These are phyloP conservation scores for Astyanax mexicanus DNA, from an alignment of 2,797 vertebrate species.

Conservation along the genomic window DNA sequence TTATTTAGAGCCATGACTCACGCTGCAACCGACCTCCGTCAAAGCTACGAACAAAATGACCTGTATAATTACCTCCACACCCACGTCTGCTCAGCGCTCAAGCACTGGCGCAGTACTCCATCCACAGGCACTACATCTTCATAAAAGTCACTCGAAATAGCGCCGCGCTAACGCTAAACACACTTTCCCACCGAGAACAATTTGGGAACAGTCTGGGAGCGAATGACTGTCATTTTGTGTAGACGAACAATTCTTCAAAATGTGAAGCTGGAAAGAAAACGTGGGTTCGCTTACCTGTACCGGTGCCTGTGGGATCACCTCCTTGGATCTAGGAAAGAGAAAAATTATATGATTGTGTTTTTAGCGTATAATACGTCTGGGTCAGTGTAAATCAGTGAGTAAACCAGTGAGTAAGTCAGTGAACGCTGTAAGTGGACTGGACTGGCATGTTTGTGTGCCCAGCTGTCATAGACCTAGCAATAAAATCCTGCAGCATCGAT, in stretches of 20 bases:
- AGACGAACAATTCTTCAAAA: neutral
- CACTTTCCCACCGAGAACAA: conserved; percentile 31
- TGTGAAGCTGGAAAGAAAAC: neutral
- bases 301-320: conserved; percentile 95
- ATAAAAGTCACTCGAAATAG: neutral
- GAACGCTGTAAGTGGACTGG: neutral
- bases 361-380: neutral
- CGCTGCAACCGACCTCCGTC: neutral
- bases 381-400: neutral
- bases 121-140: neutral
- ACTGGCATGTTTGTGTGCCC: neutral
- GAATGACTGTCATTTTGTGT: neutral
- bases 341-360: neutral
- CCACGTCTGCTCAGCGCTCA: neutral
- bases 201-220: neutral
- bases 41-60: neutral
- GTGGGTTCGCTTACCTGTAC: conserved; percentile 83
- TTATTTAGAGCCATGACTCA: conserved; percentile 10
- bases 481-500: neutral
- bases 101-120: neutral
- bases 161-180: neutral
- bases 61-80: conserved; percentile 13
- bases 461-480: neutral
- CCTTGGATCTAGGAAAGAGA: conserved; percentile 89
- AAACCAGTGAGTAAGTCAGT: too few species aligned